Evolutionary conservation across 2,888 invertebrate genomes (phyloP).

Genomic region (Eupithecia subfuscata): DNA sequence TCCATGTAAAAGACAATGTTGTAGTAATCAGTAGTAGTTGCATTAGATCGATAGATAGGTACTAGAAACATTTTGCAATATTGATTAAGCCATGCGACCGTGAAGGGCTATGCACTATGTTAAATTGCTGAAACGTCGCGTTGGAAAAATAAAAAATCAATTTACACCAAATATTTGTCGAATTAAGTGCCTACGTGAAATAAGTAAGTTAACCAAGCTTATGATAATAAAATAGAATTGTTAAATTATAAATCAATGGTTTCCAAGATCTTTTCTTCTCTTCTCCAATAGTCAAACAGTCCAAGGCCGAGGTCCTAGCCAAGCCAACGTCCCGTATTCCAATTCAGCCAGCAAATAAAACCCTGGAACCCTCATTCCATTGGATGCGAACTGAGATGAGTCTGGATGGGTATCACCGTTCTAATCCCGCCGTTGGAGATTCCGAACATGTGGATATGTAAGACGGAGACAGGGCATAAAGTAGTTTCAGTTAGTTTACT

Average conservation of each 20-base stretch:
- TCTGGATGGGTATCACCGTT: conserved; percentile 50
- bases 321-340: conserved; percentile 58
- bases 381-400: conserved; percentile 55
- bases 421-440: conserved; percentile 43
- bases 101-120: no score
- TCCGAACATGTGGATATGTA: conserved; percentile 26
- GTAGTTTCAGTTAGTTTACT: conserved; percentile 9
- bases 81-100: no score
- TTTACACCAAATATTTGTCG: no score
- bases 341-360: conserved; percentile 67
- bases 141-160: no score
- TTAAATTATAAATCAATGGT: neutral
- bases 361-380: conserved; percentile 48
- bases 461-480: conserved; percentile 13
- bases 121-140: no score
- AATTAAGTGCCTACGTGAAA: no score
- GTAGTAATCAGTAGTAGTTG: no score
- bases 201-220: no score
- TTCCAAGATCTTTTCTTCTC: neutral
- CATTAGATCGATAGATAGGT: no score
- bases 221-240: no score
- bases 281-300: conserved; percentile 10
- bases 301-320: conserved; percentile 20
- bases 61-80: no score
- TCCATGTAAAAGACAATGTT: no score